These are phyloP conservation scores for Frieseomelitta varia DNA, from an alignment of 1,140 invertebrate species.

Conservation along the genomic window DNA sequence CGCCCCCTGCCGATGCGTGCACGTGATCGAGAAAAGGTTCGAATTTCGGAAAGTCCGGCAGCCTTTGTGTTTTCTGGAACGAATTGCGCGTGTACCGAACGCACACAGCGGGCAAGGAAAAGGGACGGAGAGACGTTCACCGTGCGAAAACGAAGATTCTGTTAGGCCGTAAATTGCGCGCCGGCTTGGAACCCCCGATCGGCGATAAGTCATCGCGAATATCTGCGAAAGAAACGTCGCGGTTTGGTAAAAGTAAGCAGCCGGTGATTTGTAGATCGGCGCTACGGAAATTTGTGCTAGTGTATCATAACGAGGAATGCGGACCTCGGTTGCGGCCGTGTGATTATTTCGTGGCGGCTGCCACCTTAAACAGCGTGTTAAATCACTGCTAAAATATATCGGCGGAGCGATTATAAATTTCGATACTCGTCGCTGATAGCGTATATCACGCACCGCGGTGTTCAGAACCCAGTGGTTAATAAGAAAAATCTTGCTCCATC, in stretches of 20 bases:
- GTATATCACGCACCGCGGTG: constrained; percentile 6
- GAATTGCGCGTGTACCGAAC: neutral
- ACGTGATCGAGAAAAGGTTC: constrained; percentile 1
- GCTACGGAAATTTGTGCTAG: constrained; percentile 47
- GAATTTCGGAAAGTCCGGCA: neutral
- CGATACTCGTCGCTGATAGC: constrained; percentile 43
- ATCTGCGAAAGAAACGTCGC: constrained; percentile 14
- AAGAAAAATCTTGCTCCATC: neutral
- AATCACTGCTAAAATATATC: constrained; percentile 54
- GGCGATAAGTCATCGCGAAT: constrained; percentile 25
- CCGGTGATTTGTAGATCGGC: constrained; percentile 48
- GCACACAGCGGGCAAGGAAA: too few relatives aligned
- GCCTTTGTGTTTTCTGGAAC: constrained; percentile 11
- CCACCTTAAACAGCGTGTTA: neutral
- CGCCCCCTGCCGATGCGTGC: constrained; percentile 5
- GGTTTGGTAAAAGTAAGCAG: neutral
- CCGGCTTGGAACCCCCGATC: neutral
- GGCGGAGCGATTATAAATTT: constrained; percentile 44
- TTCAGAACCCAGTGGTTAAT: neutral
- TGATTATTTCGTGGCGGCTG: constrained; percentile 18
- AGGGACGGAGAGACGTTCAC: neutral
- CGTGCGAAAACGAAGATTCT: neutral
- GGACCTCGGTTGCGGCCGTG: neutral
- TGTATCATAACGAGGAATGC: constrained; percentile 47
- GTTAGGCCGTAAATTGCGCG: constrained; percentile 26